A percentile compares a stretch with the other conserved stretches of the same genome.
Conservation (phyloP, 1,140 invertebrate species). For the Leptinotarsa undecemlineata region DNA sequence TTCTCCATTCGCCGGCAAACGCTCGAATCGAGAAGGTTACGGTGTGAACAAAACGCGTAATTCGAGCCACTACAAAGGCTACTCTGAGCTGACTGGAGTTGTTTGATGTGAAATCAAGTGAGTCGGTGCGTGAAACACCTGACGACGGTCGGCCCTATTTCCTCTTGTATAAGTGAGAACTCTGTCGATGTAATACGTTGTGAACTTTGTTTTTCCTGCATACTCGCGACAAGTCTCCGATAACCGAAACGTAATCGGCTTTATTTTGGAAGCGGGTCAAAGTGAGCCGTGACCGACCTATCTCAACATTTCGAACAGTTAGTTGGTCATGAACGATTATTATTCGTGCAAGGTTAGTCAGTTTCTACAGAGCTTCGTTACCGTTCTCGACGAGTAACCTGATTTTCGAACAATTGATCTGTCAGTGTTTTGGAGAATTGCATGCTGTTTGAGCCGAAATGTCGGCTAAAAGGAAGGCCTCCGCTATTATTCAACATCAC, state of each 20-base stretch:
- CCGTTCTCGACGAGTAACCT: neutral
- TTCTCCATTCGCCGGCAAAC: slow-evolving; percentile 20
- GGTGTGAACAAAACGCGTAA: slow-evolving; percentile 5
- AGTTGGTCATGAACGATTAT: slow-evolving; percentile 49
- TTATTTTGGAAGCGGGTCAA: slow-evolving; percentile 22
- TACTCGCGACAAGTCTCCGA: neutral
- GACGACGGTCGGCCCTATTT: neutral
- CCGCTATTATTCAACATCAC: slow-evolving; percentile 64
- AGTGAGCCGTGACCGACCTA: slow-evolving; percentile 45
- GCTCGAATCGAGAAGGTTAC: slow-evolving; percentile 9
- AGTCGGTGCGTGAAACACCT: neutral
- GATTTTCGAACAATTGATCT: neutral
- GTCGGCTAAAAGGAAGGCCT: slow-evolving; percentile 65
- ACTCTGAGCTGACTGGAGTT: neutral
- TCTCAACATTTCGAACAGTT: slow-evolving; percentile 51
- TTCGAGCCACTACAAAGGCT: neutral
- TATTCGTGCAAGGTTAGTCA: slow-evolving; percentile 21
- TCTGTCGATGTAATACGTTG: neutral
- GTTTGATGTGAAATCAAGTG: neutral
- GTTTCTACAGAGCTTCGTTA: slow-evolving; percentile 4
- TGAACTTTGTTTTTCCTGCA: neutral
- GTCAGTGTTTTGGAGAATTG: neutral
- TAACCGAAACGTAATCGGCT: slow-evolving; percentile 8
- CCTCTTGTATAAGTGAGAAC: neutral
- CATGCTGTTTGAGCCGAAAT: slow-evolving; percentile 42